Evolutionary conservation across 2,113 vertebrate genomes (phyloP).

Genomic region (Cyphomyrus plagiostoma): DNA sequence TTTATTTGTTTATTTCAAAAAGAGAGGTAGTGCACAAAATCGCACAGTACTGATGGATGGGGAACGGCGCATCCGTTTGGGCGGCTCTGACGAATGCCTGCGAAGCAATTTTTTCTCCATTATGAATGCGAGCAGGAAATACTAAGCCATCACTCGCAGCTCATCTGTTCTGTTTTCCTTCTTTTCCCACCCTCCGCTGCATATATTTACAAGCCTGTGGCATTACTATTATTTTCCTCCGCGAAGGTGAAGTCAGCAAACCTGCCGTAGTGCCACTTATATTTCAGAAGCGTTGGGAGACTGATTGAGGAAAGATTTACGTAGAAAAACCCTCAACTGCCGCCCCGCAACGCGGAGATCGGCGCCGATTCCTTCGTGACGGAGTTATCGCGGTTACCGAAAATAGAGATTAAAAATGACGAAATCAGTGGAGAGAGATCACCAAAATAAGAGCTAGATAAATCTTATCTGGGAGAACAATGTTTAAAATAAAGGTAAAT

Average conservation of each 20-base stretch:
- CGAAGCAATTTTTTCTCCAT: background rate
- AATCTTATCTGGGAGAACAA: background rate
- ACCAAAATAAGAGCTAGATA: background rate
- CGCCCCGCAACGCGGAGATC: background rate
- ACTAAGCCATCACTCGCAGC: slow-evolving; percentile 33
- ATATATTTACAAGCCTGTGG: slow-evolving; percentile 41
- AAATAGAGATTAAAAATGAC: background rate
- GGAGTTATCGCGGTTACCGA: background rate
- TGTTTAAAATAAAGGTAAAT: background rate
- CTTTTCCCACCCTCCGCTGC: slow-evolving; percentile 18
- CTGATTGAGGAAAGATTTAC: background rate
- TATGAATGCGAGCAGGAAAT: slow-evolving; percentile 29
- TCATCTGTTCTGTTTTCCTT: slow-evolving; percentile 34
- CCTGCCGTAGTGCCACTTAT: slow-evolving; percentile 53
- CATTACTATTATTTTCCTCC: slow-evolving; percentile 19
- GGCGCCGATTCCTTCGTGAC: background rate
- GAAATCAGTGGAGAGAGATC: background rate
- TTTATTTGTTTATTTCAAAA: background rate
- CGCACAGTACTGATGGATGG: slow-evolving; percentile 30
- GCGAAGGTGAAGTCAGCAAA: slow-evolving; percentile 54
- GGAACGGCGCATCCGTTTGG: slow-evolving; percentile 31
- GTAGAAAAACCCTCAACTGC: background rate
- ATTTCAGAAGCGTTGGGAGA: background rate
- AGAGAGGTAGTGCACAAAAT: background rate
- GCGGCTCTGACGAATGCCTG: slow-evolving; percentile 32